Conservation (phyloP, 2,113 vertebrate species). For the Acanthochromis polyacanthus region DNA sequence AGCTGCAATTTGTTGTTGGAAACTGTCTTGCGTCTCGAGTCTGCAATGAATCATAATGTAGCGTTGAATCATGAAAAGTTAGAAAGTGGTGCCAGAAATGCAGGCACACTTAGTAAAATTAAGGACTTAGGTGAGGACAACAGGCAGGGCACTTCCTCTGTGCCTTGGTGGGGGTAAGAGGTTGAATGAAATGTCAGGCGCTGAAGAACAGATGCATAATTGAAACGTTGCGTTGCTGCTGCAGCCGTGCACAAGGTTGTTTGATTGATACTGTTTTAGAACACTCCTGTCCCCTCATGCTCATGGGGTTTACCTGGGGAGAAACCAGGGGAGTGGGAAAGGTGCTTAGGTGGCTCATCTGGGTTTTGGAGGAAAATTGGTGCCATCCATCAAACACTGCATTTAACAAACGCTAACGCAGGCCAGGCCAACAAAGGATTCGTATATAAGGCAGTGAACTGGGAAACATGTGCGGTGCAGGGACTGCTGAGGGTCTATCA, state of each 20-base stretch:
- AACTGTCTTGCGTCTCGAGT: not conserved
- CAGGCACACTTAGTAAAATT: constrained; percentile 23
- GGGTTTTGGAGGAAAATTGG: constrained; percentile 86
- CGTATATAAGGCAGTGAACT: constrained; percentile 81
- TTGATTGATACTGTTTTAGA: constrained; percentile 86
- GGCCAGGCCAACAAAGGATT: constrained; percentile 80
- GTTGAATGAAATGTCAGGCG: constrained; percentile 61
- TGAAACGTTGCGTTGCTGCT: constrained; percentile 77
- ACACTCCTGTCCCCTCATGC: constrained; percentile 75
- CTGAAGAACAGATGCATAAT: constrained; percentile 73
- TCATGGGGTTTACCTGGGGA: constrained; percentile 81
- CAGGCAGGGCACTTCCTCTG: constrained; percentile 34
- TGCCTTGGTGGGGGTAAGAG: constrained; percentile 30
- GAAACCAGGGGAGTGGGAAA: constrained; percentile 70
- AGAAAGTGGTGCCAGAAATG: constrained; percentile 10
- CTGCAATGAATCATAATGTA: not conserved
- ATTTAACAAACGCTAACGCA: constrained; percentile 84
- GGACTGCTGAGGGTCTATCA: constrained; percentile 85
- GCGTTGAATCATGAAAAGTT: not conserved
- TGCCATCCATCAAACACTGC: constrained; percentile 85
- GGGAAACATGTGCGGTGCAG: constrained; percentile 80
- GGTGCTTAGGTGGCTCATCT: constrained; percentile 83
- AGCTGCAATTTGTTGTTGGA: not conserved
- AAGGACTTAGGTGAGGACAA: constrained; percentile 39
- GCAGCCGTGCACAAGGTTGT: constrained; percentile 62